Evolutionary conservation across 1,140 invertebrate species (phyloP).

Genomic region (Euborellia annulipes): DNA sequence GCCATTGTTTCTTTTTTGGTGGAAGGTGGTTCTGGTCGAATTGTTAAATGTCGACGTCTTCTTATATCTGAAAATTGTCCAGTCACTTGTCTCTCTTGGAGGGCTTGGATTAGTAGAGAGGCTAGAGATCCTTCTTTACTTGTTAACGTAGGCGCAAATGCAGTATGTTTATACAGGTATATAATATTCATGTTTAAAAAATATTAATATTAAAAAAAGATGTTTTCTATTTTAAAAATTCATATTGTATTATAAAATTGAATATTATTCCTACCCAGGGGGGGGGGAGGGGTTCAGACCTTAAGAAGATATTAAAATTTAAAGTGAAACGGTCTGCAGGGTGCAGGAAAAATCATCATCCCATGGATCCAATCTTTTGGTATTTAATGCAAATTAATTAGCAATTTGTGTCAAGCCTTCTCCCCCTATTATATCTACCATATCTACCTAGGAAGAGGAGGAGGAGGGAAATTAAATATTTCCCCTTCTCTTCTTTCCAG

Average conservation of each 20-base stretch:
- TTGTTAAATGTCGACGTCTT: conserved; percentile 53
- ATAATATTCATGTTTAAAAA: conserved; percentile 6
- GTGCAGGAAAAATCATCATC: too few species aligned
- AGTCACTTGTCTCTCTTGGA: conserved; percentile 59
- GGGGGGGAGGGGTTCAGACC: too few species aligned
- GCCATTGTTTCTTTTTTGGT: conserved; percentile 52
- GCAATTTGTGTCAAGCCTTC: too few species aligned
- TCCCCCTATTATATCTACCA: too few species aligned
- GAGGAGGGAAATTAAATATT: too few species aligned
- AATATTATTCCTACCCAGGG: too few species aligned
- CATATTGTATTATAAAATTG: not conserved
- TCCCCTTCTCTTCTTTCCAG: too few species aligned
- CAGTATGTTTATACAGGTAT: conserved; percentile 47
- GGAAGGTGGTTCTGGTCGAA: conserved; percentile 50
- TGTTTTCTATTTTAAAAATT: not conserved
- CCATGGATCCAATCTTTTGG: too few species aligned
- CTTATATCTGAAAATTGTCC: conserved; percentile 39
- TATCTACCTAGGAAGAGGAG: too few species aligned
- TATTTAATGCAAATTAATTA: too few species aligned
- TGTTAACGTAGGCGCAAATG: conserved; percentile 61
- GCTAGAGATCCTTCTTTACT: conserved; percentile 59
- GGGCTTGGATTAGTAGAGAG: conserved; percentile 67
- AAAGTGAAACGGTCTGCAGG: too few species aligned
- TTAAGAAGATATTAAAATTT: too few species aligned
- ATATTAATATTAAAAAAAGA: not conserved